Base-by-base conservation (phyloP, 2,888 invertebrate species). In the Gisinianus flammeolus region DNA sequence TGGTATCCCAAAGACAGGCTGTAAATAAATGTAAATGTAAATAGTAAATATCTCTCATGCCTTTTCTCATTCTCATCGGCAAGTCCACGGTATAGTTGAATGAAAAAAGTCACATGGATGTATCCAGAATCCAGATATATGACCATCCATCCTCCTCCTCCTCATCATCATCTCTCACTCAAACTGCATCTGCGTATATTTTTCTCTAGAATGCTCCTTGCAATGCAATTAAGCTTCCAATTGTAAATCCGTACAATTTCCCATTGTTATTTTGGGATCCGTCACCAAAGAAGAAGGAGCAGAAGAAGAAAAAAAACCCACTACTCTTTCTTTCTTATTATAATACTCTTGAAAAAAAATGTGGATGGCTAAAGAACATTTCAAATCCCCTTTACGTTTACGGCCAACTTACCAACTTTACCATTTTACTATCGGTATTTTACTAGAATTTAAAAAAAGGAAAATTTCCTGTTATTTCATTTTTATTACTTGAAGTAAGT, bases 201-300 rank as follows among this genome's bases (percentile, higher is more conserved):
- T 26, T 62, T 62, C 28, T 26, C 62, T 28, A 62, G 62, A 62
- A 22, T 58, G 24, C 62, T 62, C 62, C 62, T 62, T 26, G 12
- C 62, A 62, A 62, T 62, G 5, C 24, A 62, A 62, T 62, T 62
- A 62, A 62, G 62, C 24, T 10, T 26, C 2, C 24, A 62, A 62
- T 62, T 62, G 62, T 62, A 62, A 62, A 26, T 62, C 62, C 26
- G 62, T 26, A 62, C 62, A 62, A n/a, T 62, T 2, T 62, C 62
- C 28, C 62, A 62, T 62, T 62, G 62, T 62, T 26, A 6, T 62
- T 16, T 16, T 16, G 3, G 2, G 12, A 16, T 44, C 44, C 44
- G 5, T 35, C 12, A 35, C 35, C 35, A 35, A 44, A 44, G 12
- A 44, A 44, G 19, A 44, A 19, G 44, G 44, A n/a, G n/a, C n/a